Evolutionary conservation across 1,140 invertebrate species (phyloP), one percentile per base, ranked within the genome.

Genomic region (Gonatopus flavifemur): DNA sequence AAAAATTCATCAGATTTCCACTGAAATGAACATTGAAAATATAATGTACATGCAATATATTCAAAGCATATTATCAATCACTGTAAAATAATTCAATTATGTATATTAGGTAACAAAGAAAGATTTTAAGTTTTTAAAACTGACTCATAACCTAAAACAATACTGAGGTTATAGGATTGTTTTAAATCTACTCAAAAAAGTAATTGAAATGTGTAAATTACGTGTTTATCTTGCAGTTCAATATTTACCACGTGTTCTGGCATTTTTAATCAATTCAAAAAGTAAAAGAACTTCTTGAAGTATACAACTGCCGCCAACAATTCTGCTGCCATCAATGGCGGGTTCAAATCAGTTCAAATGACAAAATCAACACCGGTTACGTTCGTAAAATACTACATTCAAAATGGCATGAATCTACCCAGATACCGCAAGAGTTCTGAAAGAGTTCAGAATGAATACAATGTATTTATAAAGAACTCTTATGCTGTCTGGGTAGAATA

Each of bases 211-310:
- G n/a, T n/a, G n/a, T n/a, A n/a, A n/a, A n/a, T n/a, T n/a, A n/a
- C n/a, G n/a, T n/a, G n/a, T n/a, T n/a, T n/a, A n/a, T n/a, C n/a
- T n/a, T n/a, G n/a, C n/a, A n/a, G n/a, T n/a, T n/a, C n/a, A n/a
- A 41, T 53, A 62, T 52, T 59, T 60, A 70, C 68, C 49, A 66
- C 62, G 45, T 62, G 67, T 39, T 69, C 62, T 36, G 66, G 66
- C 66, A 70, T 69, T 28, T 60, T 55, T 37, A 37, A 24, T 21
- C 5, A 19, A 3, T 13, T 47, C 22, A n/a, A n/a, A n/a, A n/a
- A 19, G 4, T 1, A 22, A 47, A 9, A 36, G 3, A 31, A 43
- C 30, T 44, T 31, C 15, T 10, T 9, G 24, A 5, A 22, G 31
- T 21, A 12, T 21, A 16, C 18, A 43, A 42, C 36, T 32, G 38